phyloP scores from a whole-genome alignment of 2,888 invertebrate genomes.

The Steinernema scapterisci region DNA sequence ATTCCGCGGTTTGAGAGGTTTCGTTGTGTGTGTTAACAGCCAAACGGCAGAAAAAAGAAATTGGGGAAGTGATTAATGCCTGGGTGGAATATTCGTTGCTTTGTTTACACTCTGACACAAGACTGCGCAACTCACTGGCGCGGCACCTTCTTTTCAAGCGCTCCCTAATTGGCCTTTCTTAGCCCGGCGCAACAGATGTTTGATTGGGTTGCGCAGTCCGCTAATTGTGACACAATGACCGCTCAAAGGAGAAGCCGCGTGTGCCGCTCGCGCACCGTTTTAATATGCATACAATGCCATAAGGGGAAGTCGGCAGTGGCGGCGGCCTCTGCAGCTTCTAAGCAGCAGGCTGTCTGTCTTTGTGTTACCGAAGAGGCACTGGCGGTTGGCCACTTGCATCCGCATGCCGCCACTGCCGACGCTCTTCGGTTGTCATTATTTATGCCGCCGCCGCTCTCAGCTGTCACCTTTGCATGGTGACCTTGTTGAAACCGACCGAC shows the following conservation, averaged over 20 bases:
- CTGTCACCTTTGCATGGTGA: slow-evolving; percentile 23
- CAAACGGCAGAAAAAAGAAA: too few species aligned
- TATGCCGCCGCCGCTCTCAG: slow-evolving; percentile 26
- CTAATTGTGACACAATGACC: slow-evolving; percentile 28
- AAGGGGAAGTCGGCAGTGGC: slow-evolving; percentile 27
- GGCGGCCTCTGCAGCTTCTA: too few species aligned
- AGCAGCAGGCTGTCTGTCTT: neutral
- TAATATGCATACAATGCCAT: slow-evolving; percentile 28
- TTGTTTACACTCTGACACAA: slow-evolving; percentile 24
- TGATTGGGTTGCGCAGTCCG: slow-evolving; percentile 31
- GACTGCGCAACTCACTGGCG: slow-evolving; percentile 9
- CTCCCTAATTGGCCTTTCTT: slow-evolving; percentile 29
- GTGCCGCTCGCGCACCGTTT: slow-evolving; percentile 1
- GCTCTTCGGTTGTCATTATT: neutral
- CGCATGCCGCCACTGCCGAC: slow-evolving; percentile 17
- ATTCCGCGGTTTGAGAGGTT: too few species aligned
- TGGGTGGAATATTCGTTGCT: neutral
- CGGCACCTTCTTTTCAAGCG: slow-evolving; percentile 24
- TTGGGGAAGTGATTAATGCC: too few species aligned
- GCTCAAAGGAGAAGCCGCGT: slow-evolving; percentile 29
- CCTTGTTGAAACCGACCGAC: slow-evolving; percentile 14
- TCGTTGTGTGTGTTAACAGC: too few species aligned
- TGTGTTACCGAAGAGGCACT: slow-evolving; percentile 6
- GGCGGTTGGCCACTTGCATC: slow-evolving; percentile 24
- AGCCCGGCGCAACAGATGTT: slow-evolving; percentile 32